These are phyloP conservation scores for Tragelaphus eurycerus DNA, from an alignment of 2,797 vertebrate species.

Conservation along the genomic window DNA sequence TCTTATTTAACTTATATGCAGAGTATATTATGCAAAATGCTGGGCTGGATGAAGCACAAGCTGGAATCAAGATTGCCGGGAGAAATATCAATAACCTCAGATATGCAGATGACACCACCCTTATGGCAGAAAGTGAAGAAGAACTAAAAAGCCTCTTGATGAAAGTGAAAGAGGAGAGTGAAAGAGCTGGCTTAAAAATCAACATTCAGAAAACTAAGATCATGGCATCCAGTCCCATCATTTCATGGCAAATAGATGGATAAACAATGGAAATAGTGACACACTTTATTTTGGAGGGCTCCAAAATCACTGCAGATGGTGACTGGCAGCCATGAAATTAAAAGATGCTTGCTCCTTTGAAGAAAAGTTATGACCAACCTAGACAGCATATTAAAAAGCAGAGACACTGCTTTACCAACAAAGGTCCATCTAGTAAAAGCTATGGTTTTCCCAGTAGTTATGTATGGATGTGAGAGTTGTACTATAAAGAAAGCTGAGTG, in stretches of 20 bases:
- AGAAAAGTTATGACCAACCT: background rate
- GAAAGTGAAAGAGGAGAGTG: background rate
- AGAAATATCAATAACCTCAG: background rate
- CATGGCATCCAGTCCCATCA: background rate
- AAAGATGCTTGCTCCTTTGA: background rate
- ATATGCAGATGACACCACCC: background rate
- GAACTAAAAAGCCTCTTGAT: background rate
- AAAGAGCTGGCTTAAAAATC: background rate
- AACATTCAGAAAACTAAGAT: background rate
- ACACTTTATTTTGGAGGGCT: background rate
- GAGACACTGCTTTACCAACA: background rate
- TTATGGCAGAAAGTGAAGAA: background rate
- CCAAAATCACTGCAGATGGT: background rate
- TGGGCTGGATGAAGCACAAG: background rate
- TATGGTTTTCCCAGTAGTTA: background rate
- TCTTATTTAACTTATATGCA: background rate
- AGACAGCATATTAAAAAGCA: background rate
- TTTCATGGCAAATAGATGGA: background rate
- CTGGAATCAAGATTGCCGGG: background rate
- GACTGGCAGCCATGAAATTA: background rate
- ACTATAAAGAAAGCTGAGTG: background rate
- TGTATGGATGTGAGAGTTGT: background rate
- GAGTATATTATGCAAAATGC: background rate
- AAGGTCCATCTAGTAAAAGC: background rate
- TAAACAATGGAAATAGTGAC: background rate